Percentiles rank a stretch among this genome's conserved stretches.
phyloP scores from a whole-genome alignment of 1,140 invertebrate species.

The Ladona fulva region DNA sequence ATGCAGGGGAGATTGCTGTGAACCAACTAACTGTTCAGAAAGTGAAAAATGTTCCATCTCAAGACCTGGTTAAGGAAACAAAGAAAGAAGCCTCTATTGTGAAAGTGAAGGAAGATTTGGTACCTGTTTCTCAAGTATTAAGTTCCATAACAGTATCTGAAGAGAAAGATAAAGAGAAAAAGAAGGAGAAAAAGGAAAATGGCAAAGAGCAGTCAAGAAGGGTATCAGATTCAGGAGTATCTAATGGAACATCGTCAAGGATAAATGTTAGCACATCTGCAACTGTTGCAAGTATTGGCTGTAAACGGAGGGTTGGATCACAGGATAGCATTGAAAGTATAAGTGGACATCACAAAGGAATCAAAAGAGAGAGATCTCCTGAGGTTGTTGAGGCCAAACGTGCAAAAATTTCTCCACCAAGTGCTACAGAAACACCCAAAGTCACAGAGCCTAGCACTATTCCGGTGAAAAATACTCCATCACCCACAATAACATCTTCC shows the following conservation, averaged over 20 bases:
- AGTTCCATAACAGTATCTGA: background rate
- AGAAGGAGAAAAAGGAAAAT: slow-evolving; percentile 26
- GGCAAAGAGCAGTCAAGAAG: slow-evolving; percentile 32
- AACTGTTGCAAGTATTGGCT: slow-evolving; percentile 40
- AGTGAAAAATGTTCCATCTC: background rate
- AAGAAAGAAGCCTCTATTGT: slow-evolving; percentile 3
- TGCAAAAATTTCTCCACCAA: slow-evolving; percentile 45
- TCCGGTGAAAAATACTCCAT: background rate
- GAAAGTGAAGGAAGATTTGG: background rate
- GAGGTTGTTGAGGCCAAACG: slow-evolving; percentile 59
- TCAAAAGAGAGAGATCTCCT: background rate
- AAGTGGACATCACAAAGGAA: background rate
- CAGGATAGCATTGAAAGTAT: slow-evolving; percentile 56
- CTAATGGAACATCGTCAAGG: slow-evolving; percentile 27
- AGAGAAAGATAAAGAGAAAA: slow-evolving; percentile 23
- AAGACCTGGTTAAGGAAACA: background rate
- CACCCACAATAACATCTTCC: background rate
- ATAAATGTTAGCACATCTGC: slow-evolving; percentile 32
- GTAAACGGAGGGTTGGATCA: slow-evolving; percentile 65
- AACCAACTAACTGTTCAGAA: background rate
- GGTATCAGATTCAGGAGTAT: slow-evolving; percentile 34
- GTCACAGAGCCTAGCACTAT: slow-evolving; percentile 19
- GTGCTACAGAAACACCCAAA: slow-evolving; percentile 37
- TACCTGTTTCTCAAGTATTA: background rate
- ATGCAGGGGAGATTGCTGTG: background rate